Percentiles rank a stretch among this genome's conserved stretches.
Evolutionary conservation across 2,888 invertebrate species (phyloP).

Genomic region (Athripsodes cinereus): DNA sequence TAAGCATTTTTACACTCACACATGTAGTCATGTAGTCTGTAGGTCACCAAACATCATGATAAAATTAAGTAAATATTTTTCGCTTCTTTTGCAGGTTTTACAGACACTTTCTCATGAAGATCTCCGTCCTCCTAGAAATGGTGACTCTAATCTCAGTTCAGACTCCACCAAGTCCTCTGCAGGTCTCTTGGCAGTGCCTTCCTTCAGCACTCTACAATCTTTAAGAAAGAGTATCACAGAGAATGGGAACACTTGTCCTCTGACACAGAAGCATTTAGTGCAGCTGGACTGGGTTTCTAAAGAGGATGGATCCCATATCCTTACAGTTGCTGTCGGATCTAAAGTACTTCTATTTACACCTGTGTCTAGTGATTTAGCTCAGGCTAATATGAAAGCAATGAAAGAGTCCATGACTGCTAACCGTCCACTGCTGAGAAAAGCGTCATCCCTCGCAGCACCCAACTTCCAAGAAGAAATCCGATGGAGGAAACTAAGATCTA

Average conservation of each 20-base stretch:
- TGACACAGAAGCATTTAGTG: constrained; percentile 88
- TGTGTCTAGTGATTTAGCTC: constrained; percentile 90
- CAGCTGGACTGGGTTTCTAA: constrained; percentile 99
- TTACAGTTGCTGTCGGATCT: constrained; percentile 93
- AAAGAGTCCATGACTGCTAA: constrained; percentile 79
- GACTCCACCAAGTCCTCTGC: constrained; percentile 44
- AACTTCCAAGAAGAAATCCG: constrained; percentile 87
- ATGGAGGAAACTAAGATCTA: constrained; percentile 93
- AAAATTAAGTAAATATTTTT: background rate
- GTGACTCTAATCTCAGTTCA: constrained; percentile 49
- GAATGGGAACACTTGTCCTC: constrained; percentile 84
- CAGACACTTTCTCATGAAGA: constrained; percentile 79
- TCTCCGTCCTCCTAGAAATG: constrained; percentile 52
- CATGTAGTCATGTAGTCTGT: no score
- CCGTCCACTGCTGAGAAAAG: constrained; percentile 80
- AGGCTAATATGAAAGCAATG: constrained; percentile 89
- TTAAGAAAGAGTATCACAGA: constrained; percentile 83
- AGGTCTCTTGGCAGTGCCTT: constrained; percentile 77
- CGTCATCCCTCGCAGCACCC: constrained; percentile 85
- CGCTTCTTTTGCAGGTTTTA: constrained; percentile 46
- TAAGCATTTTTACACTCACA: no score
- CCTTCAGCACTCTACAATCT: constrained; percentile 84
- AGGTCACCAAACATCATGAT: no score
- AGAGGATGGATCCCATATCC: constrained; percentile 96
- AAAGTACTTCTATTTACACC: constrained; percentile 90